Base-by-base conservation (phyloP, 2,797 vertebrate genomes). In the Chaenodraco wilsoni region DNA sequence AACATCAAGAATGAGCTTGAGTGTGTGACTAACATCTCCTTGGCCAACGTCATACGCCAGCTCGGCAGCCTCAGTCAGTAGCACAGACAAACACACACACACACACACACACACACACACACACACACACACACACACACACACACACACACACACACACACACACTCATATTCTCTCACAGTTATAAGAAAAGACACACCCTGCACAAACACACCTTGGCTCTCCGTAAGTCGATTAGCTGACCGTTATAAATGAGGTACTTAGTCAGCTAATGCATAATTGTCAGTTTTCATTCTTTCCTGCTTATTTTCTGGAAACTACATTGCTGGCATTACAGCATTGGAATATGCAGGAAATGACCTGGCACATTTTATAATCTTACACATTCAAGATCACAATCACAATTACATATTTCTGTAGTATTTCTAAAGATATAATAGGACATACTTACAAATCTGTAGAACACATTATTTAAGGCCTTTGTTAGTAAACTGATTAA, bases 11-110 rank as follows among this genome's bases (percentile, higher is more conserved):
- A 98, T 58, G 98, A 99, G 90, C 82, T 99, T 93, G 98, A 99
- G 94, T 99, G 98, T 87, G 97, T 99, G 85, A 99, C 98, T 81
- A 99, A 99, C 93, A 96, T 99, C 87, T 99, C 98, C 72, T 94
- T 99, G 93, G 97, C 98, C 93, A 99, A 97, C 89, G 98, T 99
- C 90, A 99, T 99, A 87, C 96, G 98, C 83, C 98, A 99, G 82
- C 95, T 99, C 88, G 98, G 98, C 94, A 99, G 98, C 92, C 95
- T 99, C 84, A 99, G 98, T 99, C 91, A 97, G 97, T 96, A 90
- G n/a, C 60, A 51, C 60, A 19, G 1, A 58, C 63, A 59, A 48
- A 60, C 19, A 66, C 69, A 52, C 45, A 33, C 48, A 55, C 16
- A 60, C 37, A 68, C 62, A 74, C 45, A 57, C 16, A 63, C 41